phyloP scores from a whole-genome alignment of 2,888 invertebrate species.

The Perizoma flavofasciatum region DNA sequence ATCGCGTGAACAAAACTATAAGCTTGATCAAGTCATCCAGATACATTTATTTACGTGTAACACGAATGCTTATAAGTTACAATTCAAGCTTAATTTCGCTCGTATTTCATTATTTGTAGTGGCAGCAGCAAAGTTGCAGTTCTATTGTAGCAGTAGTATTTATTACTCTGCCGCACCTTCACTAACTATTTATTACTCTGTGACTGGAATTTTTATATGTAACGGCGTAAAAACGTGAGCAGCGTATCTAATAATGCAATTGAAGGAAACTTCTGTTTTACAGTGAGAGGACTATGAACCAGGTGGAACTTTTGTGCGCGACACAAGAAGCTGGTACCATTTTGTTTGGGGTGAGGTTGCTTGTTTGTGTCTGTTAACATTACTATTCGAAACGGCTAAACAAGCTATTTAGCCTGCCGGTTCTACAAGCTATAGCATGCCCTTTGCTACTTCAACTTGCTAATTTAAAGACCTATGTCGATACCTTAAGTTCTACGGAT shows the following conservation, averaged over 20 bases:
- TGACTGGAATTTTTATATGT: conserved; percentile 64
- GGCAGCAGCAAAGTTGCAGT: conserved; percentile 6
- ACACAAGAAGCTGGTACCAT: not conserved
- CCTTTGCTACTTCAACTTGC: no score
- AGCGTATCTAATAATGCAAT: conserved; percentile 43
- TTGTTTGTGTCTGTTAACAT: no score
- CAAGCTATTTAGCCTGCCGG: no score
- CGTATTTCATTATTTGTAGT: conserved; percentile 13
- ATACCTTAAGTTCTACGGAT: no score
- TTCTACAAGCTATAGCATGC: no score
- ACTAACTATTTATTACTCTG: conserved; percentile 11
- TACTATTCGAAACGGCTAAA: no score
- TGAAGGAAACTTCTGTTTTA: conserved; percentile 14
- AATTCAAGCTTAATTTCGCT: conserved; percentile 26
- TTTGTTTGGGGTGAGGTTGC: no score
- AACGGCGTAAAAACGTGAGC: conserved; percentile 60
- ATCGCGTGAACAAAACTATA: conserved; percentile 1
- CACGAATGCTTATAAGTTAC: conserved; percentile 20
- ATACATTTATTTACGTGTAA: conserved; percentile 5
- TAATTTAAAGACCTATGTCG: no score
- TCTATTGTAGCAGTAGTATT: conserved; percentile 47
- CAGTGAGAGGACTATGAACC: conserved; percentile 6
- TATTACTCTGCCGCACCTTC: conserved; percentile 1
- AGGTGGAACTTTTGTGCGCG: conserved; percentile 10
- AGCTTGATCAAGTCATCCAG: not conserved